Evolutionary conservation across 2,113 vertebrate species (phyloP), one percentile per base, ranked within the genome.

Genomic region (Marmota flaviventris): DNA sequence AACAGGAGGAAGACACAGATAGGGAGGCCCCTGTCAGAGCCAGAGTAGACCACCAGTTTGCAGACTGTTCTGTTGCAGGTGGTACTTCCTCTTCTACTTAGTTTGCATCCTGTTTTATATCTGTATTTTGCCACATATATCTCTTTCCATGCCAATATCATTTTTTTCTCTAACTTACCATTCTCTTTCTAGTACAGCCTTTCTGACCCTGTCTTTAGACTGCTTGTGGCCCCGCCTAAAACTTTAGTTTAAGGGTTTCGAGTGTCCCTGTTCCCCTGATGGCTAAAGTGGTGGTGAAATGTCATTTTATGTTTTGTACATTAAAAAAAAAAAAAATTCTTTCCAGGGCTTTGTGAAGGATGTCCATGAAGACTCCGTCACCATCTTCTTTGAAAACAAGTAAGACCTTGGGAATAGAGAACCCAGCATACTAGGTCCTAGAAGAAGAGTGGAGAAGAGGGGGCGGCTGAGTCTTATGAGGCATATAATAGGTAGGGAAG

Each of bases 361-460:
- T 98, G 99, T 99, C 87, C 99, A 99, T 16, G 99, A 99, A 98
- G 99, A 99, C 97, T 99, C 99, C 1, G 99, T 99, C 98, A 99
- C 99, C 89, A 99, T 99, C 96, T 99, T 99, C 96, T 99, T 99
- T 98, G 99, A 99, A 98, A 99, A 99, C 99, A 99, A 99, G 99
- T 99, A 99, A 99, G 99, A 99, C 65, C 22, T 76, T 97, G 72
- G 93, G 70, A 92, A 45, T 96, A 97, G 94, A 87, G 77, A 97
- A 96, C 93, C 84, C 91, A 94, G 87, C 48, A 93, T 92, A 87
- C 48, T 93, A 79, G 84, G 81, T 96, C 77, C 90, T 97, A 85
- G 77, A 81, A 95, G 93, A 89, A 95, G 72, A 88, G 25, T 92
- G 58, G 32, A 79, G 65, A 95, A 69, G n/a, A 65, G 79, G 42